These are phyloP conservation scores for Luscinia luscinia DNA, from an alignment of 2,797 vertebrate genomes.

Conservation along the genomic window DNA sequence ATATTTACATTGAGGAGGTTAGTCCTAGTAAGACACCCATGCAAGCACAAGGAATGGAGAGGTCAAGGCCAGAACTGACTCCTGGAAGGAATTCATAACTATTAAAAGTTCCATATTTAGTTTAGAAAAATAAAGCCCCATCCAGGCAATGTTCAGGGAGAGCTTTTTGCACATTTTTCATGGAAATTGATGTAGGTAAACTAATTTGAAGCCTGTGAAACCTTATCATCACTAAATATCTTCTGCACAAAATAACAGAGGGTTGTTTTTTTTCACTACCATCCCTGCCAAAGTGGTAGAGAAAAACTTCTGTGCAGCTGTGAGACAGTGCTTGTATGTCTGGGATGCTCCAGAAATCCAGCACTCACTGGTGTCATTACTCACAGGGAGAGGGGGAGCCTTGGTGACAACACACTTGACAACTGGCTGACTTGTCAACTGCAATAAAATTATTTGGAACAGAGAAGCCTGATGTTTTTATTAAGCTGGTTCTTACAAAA, in stretches of 20 bases:
- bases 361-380: background rate
- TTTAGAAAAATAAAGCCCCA: background rate
- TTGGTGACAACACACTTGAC: conserved; percentile 8
- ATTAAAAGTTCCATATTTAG: background rate
- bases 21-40: background rate
- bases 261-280: background rate
- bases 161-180: background rate
- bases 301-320: background rate
- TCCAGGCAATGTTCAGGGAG: background rate
- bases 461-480: conserved; percentile 19
- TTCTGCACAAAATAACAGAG: background rate
- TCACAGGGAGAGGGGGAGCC: background rate
- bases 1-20: background rate
- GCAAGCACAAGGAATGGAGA: background rate
- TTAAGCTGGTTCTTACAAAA: conserved; percentile 16
- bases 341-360: conserved; percentile 1
- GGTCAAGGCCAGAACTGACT: background rate
- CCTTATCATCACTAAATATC: background rate
- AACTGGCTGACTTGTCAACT: conserved; percentile 36
- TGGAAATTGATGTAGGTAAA: background rate
- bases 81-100: background rate
- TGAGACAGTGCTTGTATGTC: background rate
- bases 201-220: background rate
- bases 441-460: conserved; percentile 17
- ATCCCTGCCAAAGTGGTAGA: background rate